Evolutionary conservation across 2,888 invertebrate genomes (phyloP), one percentile per base, ranked within the genome.

Genomic region (Muschampia plurimacula): DNA sequence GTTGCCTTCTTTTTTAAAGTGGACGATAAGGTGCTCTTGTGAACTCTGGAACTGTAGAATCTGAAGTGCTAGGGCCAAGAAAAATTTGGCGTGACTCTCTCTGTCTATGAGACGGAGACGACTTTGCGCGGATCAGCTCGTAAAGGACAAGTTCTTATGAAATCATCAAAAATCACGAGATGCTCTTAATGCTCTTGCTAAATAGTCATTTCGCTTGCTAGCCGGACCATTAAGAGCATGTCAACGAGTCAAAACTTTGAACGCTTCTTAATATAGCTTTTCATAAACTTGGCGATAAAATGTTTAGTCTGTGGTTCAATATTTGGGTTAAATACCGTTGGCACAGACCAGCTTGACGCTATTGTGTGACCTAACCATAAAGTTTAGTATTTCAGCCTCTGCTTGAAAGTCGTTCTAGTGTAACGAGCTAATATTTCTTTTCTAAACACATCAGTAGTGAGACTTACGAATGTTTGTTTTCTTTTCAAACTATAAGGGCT

Each of bases 271-370:
- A 77, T 77, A 74, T 76, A 75, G 75, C 74, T 65, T 71, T 72
- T 68, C 76, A 75, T 78, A 78, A 82, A 80, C 77, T 74, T 71
- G 32, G 73, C 80, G 80, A 80, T 86, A 84, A 82, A 85, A 74
- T 78, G 75, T 78, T 79, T 77, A 75, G 70, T 78, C 79, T 78
- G 70, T 64, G 74, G 73, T 73, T 75, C 74, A 72, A 67, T 72
- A 72, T 72, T 72, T 67, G 67, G 71, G 71, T 72, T 72, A 67
- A 60, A 72, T 59, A 52, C 60, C 67, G 67, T 52, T 72, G 57
- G 71, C 71, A 49, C 49, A 22, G 57, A 69, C 44, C 22, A 44
- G 62, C 5, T 59, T 68, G 36, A 68, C 60, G 68, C 22, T 44
- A 49, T 62, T 49, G 46, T 67, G 36, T 39, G 64, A 10, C 15